Percentiles rank a stretch among this genome's conserved stretches.
These are phyloP conservation scores for Oscheius myriophilus DNA, from an alignment of 2,888 invertebrate genomes.

Conservation along the genomic window DNA sequence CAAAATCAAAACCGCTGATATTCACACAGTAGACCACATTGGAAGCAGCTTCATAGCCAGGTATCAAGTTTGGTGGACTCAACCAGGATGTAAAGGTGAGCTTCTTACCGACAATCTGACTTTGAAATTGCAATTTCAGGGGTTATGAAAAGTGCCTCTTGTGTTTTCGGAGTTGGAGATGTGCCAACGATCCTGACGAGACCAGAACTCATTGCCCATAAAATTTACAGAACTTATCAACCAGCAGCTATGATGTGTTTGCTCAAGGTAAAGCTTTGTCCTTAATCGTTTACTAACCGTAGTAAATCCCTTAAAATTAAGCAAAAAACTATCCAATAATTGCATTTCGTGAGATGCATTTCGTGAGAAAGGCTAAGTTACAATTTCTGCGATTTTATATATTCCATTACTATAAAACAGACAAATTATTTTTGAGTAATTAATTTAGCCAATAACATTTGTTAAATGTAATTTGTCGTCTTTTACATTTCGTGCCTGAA, in stretches of 20 bases:
- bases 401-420: no score
- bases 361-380: no score
- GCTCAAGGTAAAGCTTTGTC: constrained; percentile 51
- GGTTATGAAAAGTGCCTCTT: constrained; percentile 44
- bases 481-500: no score
- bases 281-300: neutral
- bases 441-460: no score
- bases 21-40: constrained; percentile 37
- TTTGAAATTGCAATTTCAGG: constrained; percentile 27
- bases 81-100: constrained; percentile 36
- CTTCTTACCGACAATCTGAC: neutral
- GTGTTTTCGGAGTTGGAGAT: constrained; percentile 51
- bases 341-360: no score
- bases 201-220: constrained; percentile 52
- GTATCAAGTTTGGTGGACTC: constrained; percentile 48
- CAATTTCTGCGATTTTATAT: no score
- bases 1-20: constrained; percentile 33
- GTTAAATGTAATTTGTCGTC: no score
- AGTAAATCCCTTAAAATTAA: neutral
- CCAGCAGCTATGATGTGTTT: constrained; percentile 54
- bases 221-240: constrained; percentile 49
- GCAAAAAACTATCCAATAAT: no score
- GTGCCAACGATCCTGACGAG: constrained; percentile 43
- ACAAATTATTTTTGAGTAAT: no score
- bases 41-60: constrained; percentile 48